phyloP scores from a whole-genome alignment of 2,888 invertebrate species.

The Blera fallax region DNA sequence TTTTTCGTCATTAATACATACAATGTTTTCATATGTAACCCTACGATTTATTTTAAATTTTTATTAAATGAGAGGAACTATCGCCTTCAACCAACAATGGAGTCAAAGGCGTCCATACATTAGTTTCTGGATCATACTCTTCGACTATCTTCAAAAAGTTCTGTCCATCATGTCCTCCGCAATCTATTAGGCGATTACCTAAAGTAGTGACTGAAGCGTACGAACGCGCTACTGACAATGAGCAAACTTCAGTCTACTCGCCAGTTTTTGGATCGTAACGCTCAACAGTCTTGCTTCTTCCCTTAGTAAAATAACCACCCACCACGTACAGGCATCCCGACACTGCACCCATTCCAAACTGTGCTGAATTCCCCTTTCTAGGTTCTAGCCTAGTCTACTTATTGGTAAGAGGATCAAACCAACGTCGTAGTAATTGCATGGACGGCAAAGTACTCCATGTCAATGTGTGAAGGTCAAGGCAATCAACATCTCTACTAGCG shows the following conservation, averaged over 20 bases:
- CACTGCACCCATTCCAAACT: background rate
- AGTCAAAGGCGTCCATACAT: background rate
- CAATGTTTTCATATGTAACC: too few species aligned
- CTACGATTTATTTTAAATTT: background rate
- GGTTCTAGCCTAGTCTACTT: slow-evolving; percentile 3
- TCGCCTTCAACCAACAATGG: background rate
- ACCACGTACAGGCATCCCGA: background rate
- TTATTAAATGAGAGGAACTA: slow-evolving; percentile 6
- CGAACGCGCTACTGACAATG: slow-evolving; percentile 4
- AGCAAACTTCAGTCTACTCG: background rate
- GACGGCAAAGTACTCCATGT: background rate
- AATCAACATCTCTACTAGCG: background rate
- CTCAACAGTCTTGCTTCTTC: background rate
- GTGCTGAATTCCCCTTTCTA: background rate
- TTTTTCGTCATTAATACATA: too few species aligned
- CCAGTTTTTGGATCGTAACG: slow-evolving; percentile 9
- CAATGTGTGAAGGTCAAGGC: background rate
- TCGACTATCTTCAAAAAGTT: slow-evolving; percentile 11
- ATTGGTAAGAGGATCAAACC: slow-evolving; percentile 4
- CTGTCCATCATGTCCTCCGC: slow-evolving; percentile 11
- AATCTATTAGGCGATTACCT: slow-evolving; percentile 2
- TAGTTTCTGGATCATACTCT: slow-evolving; percentile 27
- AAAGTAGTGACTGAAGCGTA: slow-evolving; percentile 3
- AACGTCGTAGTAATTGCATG: background rate
- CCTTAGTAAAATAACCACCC: background rate